phyloP scores from a whole-genome alignment of 2,113 vertebrate genomes.

The Callipepla californica region DNA sequence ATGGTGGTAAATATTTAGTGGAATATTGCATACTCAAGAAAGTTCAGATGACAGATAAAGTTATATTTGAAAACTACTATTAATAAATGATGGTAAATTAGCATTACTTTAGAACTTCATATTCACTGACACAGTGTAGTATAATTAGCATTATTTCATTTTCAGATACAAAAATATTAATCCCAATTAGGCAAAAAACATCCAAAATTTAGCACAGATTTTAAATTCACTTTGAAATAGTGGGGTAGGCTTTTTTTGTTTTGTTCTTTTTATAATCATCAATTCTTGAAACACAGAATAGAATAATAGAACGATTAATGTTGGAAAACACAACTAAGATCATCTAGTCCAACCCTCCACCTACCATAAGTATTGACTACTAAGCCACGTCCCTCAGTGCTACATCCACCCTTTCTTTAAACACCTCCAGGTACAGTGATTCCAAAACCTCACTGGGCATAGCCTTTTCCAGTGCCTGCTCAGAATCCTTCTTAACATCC shows the following conservation, averaged over 20 bases:
- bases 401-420: too few relatives aligned
- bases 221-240: not conserved
- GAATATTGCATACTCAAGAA: not conserved
- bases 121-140: not conserved
- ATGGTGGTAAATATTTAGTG: not conserved
- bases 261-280: not conserved
- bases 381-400: too few relatives aligned
- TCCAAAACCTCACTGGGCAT: too few relatives aligned
- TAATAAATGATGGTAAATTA: not conserved
- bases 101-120: not conserved
- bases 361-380: too few relatives aligned
- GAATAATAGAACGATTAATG: too few relatives aligned
- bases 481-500: too few relatives aligned
- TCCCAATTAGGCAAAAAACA: not conserved
- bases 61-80: not conserved
- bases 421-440: too few relatives aligned
- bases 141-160: not conserved
- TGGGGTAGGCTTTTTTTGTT: not conserved
- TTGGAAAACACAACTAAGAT: too few relatives aligned
- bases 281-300: not conserved
- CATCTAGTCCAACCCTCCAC: too few relatives aligned
- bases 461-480: too few relatives aligned
- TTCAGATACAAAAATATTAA: not conserved
- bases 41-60: not conserved
- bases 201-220: not conserved